Evolutionary conservation across 2,888 invertebrate genomes (phyloP), one percentile per base, ranked within the genome.

Genomic region (Scaptomyza polygonia): DNA sequence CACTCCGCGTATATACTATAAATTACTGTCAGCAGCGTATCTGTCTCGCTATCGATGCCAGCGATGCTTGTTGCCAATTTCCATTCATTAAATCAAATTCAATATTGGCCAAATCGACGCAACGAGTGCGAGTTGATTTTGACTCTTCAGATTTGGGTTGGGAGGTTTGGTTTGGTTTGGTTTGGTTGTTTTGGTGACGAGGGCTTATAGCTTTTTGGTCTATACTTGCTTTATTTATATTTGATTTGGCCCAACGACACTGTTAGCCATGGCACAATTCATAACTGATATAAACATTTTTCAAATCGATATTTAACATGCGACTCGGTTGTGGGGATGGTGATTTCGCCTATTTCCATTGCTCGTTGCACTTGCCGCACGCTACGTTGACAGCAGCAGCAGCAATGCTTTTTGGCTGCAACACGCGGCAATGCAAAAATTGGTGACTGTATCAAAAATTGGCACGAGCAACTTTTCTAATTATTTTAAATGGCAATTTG

Each of bases 31-130:
- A 54, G 36, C 36, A 39, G 16, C 29, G 29, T 29, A 4, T 39
- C 16, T 39, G 9, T 62, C 39, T 43, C 51, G 58, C 61, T 44
- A 39, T 61, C 64, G 48, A 68, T 58, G 14, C 58, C 57, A 43
- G 55, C 57, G 52, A 55, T 78, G 75, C 76, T 72, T 80, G 76
- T 67, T 71, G 77, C 69, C 69, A 83, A 83, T 83, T 87, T 83
- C 86, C 83, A 83, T 83, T 87, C 88, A 83, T 82, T 82, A 83
- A 86, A 86, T 81, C 83, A 82, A 87, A 82, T 83, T 85, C 86
- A 83, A 87, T 87, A 87, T 85, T 87, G 86, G 87, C 79, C 82
- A 87, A 77, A 72, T 62, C 62, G 59, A 72, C 67, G 72, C 77
- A 74, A 40, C 62, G 77, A 71, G 53, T 55, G 58, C 49, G 58